Evolutionary conservation across 2,113 vertebrate species (phyloP).

Genomic region (Brachirus orientalis): DNA sequence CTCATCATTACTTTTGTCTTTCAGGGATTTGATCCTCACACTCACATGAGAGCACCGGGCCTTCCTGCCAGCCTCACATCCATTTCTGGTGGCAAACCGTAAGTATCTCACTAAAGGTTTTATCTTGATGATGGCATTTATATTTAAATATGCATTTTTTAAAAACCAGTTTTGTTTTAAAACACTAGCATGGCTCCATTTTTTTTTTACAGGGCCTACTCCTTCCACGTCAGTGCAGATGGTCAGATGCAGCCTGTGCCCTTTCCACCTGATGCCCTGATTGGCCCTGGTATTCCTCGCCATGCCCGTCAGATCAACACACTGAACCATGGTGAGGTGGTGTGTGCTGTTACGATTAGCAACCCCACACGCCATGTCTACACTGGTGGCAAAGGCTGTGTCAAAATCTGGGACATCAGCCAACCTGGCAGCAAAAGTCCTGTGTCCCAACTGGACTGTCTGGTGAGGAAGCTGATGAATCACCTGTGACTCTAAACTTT

Average conservation of each 20-base stretch:
- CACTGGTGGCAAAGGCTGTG: constrained; percentile 94
- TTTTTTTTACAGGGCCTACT: constrained; percentile 86
- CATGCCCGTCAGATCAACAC: constrained; percentile 96
- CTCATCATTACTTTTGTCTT: constrained; percentile 25
- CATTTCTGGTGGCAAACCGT: constrained; percentile 96
- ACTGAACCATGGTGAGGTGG: constrained; percentile 93
- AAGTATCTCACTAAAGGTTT: constrained; percentile 68
- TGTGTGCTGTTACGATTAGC: constrained; percentile 94
- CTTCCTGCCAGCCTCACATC: constrained; percentile 91
- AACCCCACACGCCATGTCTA: constrained; percentile 95
- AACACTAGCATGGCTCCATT: not conserved
- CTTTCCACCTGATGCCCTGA: constrained; percentile 92
- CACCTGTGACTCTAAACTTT: constrained; percentile 4
- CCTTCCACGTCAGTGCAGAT: constrained; percentile 93
- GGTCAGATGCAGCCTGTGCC: constrained; percentile 97
- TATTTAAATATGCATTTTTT: too few relatives aligned
- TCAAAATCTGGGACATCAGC: constrained; percentile 97
- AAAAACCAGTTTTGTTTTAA: not conserved
- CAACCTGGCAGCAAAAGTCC: constrained; percentile 96
- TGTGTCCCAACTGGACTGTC: constrained; percentile 95
- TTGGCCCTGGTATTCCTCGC: constrained; percentile 92
- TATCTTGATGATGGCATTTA: not conserved
- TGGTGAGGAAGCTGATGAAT: constrained; percentile 74
- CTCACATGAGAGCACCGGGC: constrained; percentile 92
- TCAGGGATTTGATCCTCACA: constrained; percentile 94